phyloP scores from a whole-genome alignment of 2,113 vertebrate genomes.

The Dryoscopus gambensis region DNA sequence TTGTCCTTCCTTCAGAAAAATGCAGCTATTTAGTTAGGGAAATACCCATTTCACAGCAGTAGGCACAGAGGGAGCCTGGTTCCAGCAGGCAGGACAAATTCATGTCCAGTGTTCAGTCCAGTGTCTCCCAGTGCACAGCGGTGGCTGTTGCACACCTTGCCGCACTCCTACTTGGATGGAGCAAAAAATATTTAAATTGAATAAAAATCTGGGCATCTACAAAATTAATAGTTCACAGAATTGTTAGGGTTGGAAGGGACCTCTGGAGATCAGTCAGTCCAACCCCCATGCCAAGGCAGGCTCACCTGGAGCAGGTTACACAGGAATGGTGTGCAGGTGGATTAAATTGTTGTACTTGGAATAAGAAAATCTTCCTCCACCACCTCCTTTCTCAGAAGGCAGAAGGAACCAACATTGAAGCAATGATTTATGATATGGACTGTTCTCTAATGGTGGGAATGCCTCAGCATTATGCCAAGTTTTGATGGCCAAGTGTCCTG shows the following conservation, averaged over 20 bases:
- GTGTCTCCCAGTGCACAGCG: not conserved
- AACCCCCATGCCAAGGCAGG: not conserved
- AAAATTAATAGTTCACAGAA: not conserved
- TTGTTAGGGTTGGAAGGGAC: not conserved
- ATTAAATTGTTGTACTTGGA: not conserved
- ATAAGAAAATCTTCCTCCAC: not conserved
- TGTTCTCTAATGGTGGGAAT: not conserved
- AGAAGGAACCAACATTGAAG: not conserved
- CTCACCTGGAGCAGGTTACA: not conserved
- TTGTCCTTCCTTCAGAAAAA: conserved; percentile 2
- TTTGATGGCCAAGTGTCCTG: not conserved
- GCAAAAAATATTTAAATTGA: not conserved
- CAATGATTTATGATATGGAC: not conserved
- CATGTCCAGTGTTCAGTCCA: not conserved
- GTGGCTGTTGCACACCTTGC: not conserved
- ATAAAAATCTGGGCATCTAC: not conserved
- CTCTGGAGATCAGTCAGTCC: not conserved
- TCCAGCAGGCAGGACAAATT: not conserved
- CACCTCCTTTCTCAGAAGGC: not conserved
- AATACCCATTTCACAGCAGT: not conserved
- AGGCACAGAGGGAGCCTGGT: not conserved
- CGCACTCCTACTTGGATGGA: not conserved
- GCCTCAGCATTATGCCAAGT: no score
- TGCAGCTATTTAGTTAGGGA: not conserved
- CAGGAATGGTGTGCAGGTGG: not conserved